Evolutionary conservation across 2,113 vertebrate species (phyloP).

Genomic region (Tachuris rubrigastra): DNA sequence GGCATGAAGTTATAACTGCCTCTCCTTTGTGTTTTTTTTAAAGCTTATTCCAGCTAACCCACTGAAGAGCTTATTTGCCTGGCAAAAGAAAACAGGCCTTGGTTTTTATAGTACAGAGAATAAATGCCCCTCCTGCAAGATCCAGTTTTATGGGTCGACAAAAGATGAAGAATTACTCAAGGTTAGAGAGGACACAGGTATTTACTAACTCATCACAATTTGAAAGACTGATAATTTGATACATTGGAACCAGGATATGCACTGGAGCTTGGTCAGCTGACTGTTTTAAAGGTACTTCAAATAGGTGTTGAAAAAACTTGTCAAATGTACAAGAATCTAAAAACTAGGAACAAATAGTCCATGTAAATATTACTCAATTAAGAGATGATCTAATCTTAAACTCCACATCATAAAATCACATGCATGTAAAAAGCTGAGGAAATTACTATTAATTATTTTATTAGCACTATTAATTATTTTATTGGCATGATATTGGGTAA

Average conservation of each 20-base stretch:
- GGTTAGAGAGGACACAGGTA: background rate
- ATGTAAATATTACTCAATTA: background rate
- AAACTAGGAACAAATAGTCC: background rate
- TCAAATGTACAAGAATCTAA: background rate
- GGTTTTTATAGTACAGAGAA: background rate
- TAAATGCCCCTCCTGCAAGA: background rate
- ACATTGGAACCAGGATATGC: background rate
- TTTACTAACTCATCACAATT: background rate
- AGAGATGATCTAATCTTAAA: background rate
- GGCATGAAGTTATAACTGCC: background rate
- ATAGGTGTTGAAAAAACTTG: background rate
- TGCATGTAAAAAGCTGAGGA: background rate
- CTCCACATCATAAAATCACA: background rate
- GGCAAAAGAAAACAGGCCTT: background rate
- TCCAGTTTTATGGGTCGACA: background rate
- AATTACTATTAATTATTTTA: background rate
- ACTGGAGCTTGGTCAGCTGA: background rate
- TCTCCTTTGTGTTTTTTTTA: background rate
- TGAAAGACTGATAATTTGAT: background rate
- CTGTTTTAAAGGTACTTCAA: background rate
- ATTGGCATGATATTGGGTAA: background rate
- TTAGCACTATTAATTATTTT: background rate
- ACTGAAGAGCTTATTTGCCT: background rate
- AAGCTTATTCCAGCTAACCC: background rate
- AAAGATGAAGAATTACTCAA: background rate